A percentile compares a stretch with the other conserved stretches of the same genome.
These are phyloP conservation scores for Chascanopsetta lugubris DNA, from an alignment of 2,113 vertebrate genomes.

Conservation along the genomic window DNA sequence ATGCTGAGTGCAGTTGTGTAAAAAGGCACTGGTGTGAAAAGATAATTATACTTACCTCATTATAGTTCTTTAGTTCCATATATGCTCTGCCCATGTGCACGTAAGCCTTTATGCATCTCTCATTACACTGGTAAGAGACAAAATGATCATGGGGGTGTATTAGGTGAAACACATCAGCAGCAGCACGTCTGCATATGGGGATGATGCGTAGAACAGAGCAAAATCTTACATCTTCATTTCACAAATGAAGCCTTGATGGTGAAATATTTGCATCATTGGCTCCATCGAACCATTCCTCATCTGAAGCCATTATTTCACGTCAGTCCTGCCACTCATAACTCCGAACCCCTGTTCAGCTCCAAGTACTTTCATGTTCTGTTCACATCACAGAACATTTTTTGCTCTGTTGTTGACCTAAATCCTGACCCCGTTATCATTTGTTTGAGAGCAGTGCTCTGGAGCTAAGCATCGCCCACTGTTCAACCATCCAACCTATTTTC, in stretches of 20 bases:
- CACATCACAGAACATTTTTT: conserved; percentile 3
- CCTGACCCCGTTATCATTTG: not conserved
- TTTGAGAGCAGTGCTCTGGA: not conserved
- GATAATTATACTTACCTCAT: conserved; percentile 77
- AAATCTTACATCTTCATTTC: conserved; percentile 8
- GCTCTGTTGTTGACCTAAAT: not conserved
- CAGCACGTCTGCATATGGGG: conserved; percentile 16
- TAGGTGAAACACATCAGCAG: conserved; percentile 18
- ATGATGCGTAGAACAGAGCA: not conserved
- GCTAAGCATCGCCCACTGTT: not conserved
- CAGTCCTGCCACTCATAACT: not conserved
- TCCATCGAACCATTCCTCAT: not conserved
- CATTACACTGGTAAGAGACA: conserved; percentile 85
- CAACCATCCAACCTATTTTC: conserved; percentile 24
- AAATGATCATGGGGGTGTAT: conserved; percentile 22
- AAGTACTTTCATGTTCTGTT: not conserved
- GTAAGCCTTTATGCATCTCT: conserved; percentile 87
- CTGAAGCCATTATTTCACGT: not conserved
- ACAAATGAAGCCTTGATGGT: not conserved
- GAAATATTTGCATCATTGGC: not conserved
- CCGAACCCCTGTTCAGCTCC: not conserved
- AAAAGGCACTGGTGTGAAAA: conserved; percentile 6
- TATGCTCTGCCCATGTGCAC: conserved; percentile 91
- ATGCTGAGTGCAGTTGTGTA: not conserved
- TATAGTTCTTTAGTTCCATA: conserved; percentile 82